These are phyloP conservation scores for Leucophenga montana DNA, from an alignment of 2,888 invertebrate genomes.

Conservation along the genomic window DNA sequence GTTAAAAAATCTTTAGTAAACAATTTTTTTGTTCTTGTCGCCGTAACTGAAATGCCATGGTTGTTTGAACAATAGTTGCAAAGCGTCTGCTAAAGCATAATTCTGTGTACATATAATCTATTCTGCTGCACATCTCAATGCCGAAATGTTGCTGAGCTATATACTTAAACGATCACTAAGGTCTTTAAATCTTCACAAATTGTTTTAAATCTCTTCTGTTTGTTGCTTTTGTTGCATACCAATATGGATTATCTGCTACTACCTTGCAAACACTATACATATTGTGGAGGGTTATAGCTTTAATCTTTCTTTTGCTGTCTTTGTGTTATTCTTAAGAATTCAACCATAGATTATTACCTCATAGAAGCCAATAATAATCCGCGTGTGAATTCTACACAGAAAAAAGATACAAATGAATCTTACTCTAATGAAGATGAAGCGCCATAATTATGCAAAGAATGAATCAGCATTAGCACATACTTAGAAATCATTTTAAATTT, in stretches of 20 bases:
- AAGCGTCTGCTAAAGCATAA: too few species aligned
- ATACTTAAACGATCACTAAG: background rate
- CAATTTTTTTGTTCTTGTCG: too few species aligned
- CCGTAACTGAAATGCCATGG: too few species aligned
- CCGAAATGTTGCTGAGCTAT: too few species aligned
- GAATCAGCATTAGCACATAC: background rate
- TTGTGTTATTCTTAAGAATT: too few species aligned
- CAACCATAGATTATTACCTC: too few species aligned
- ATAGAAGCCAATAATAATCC: constrained; percentile 1
- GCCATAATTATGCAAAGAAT: constrained; percentile 3
- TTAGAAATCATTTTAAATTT: too few species aligned
- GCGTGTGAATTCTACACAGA: background rate
- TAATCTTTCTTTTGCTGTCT: background rate
- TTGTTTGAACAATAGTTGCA: too few species aligned
- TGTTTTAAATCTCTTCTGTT: background rate
- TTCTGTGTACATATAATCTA: too few species aligned
- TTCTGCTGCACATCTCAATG: too few species aligned
- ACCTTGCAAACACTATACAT: too few species aligned
- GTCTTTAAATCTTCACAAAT: background rate
- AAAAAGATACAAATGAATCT: background rate
- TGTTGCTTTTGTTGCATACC: background rate
- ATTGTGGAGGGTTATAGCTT: background rate
- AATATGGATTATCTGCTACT: background rate
- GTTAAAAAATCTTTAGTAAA: too few species aligned
- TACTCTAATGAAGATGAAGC: background rate